Percentiles rank a stretch among this genome's conserved stretches.
Conservation (phyloP, 2,797 vertebrate genomes). For the Myotis vivesi region DNA sequence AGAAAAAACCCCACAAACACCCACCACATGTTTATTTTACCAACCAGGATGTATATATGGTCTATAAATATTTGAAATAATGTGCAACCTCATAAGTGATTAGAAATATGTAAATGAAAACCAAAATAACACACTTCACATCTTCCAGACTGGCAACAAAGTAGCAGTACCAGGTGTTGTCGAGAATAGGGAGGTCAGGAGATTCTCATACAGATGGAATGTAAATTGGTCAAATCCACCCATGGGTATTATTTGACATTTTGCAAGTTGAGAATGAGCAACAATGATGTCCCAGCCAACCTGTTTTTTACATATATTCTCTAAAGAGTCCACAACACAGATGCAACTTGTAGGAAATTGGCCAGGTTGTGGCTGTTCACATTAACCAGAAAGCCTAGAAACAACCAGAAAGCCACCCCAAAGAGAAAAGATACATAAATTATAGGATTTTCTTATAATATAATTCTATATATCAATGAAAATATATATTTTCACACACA, state of each 20-base stretch:
- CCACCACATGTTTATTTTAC: not conserved
- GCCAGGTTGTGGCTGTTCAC: not conserved
- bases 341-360: not conserved
- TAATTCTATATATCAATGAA: constrained; percentile 38
- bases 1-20: not conserved
- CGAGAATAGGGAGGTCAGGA: not conserved
- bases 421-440: constrained; percentile 31
- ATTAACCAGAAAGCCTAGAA: not conserved
- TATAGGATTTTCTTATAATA: not conserved
- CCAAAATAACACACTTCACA: not conserved
- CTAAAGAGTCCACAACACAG: not conserved
- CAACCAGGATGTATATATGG: not conserved
- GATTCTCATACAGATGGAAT: not conserved
- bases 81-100: not conserved
- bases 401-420: constrained; percentile 28
- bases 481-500: constrained; percentile 5
- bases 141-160: not conserved
- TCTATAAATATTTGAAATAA: not conserved
- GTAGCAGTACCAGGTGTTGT: not conserved
- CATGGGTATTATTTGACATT: not conserved
- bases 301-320: no score
- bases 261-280: not conserved
- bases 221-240: not conserved
- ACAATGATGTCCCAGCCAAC: not conserved
- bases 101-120: constrained; percentile 19